These are phyloP conservation scores for Galerucella nymphaeae DNA, from an alignment of 2,888 invertebrate species.

Conservation along the genomic window DNA sequence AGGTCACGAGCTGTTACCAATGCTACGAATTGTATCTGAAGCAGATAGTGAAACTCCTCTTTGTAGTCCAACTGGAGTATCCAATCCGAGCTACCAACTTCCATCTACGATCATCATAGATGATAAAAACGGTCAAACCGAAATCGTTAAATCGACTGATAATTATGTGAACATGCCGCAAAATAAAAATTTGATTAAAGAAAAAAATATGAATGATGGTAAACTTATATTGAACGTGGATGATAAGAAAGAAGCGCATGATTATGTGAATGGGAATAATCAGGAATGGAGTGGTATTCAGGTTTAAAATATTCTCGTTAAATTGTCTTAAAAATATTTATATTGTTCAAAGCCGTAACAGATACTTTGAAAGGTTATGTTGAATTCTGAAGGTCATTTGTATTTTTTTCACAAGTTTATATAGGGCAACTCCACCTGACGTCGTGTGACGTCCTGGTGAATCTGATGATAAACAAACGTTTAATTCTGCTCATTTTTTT, in stretches of 20 bases:
- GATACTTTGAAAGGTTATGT: no score
- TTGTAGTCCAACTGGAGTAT: conserved; percentile 53
- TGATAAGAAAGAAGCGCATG: conserved; percentile 49
- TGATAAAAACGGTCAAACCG: conserved; percentile 43
- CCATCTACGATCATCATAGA: conserved; percentile 51
- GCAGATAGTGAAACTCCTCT: conserved; percentile 53
- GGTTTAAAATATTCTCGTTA: conserved; percentile 5
- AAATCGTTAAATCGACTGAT: conserved; percentile 61
- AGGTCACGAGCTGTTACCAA: conserved; percentile 68
- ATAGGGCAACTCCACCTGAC: no score
- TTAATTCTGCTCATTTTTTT: no score
- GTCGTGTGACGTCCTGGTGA: no score
- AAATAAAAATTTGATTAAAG: conserved; percentile 63
- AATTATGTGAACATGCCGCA: conserved; percentile 70
- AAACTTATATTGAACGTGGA: conserved; percentile 23
- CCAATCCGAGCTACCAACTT: conserved; percentile 62
- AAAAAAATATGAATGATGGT: conserved; percentile 40
- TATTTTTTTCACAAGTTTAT: no score
- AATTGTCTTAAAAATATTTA: no score
- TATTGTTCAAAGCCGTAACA: no score
- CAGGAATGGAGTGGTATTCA: conserved; percentile 57
- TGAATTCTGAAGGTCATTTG: no score
- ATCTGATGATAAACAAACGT: no score
- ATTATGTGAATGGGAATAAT: conserved; percentile 59
- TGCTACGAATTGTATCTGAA: conserved; percentile 66